Evolutionary conservation across 2,797 vertebrate genomes (phyloP).

Genomic region (Galaxias olidus): DNA sequence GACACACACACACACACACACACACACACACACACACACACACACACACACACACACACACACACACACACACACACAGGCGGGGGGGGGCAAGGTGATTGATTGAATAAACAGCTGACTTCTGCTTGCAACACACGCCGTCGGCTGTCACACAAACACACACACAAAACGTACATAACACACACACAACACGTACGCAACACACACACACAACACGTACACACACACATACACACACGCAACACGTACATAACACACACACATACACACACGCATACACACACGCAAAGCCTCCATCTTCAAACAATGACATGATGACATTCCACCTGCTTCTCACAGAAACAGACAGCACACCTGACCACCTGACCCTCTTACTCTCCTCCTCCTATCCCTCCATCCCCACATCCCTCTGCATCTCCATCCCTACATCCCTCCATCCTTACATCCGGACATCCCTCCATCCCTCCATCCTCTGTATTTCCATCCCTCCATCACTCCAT

Average conservation of each 20-base stretch:
- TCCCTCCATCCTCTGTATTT: slow-evolving; percentile 40
- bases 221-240: slow-evolving; percentile 19
- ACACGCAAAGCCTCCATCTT: too few species aligned
- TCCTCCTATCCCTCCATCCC: slow-evolving; percentile 43
- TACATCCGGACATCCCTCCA: slow-evolving; percentile 52
- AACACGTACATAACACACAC: too few species aligned
- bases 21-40: slow-evolving; percentile 7
- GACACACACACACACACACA: slow-evolving; percentile 70
- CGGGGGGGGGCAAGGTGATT: slow-evolving; percentile 88
- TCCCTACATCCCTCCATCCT: slow-evolving; percentile 51
- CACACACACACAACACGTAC: slow-evolving; percentile 14
- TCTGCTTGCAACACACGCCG: slow-evolving; percentile 53
- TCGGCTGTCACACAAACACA: slow-evolving; percentile 23
- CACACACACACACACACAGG: slow-evolving; percentile 31
- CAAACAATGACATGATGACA: not conserved
- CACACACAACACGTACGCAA: slow-evolving; percentile 8
- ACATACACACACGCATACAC: not conserved
- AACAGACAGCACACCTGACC: not conserved
- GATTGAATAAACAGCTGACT: slow-evolving; percentile 97
- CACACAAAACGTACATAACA: slow-evolving; percentile 25
- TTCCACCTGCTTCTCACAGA: not conserved
- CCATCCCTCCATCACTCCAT: not conserved
- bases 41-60: slow-evolving; percentile 22
- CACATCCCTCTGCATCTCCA: slow-evolving; percentile 16
- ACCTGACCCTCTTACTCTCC: too few species aligned